A percentile compares a stretch with the other conserved stretches of the same genome.
Evolutionary conservation across 2,113 vertebrate species (phyloP).

Genomic region (Oryctolagus cuniculus): mOryCun1.1 NC_091438.1:134206501-134207000

Average conservation of each 20-base stretch:
- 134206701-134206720: too few species aligned
- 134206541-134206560: too few species aligned
- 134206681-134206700: too few species aligned
- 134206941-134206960: neutral
- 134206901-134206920: neutral
- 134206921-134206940: neutral
- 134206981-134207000: neutral
- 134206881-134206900: neutral
- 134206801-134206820: conserved; percentile 19
- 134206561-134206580: too few species aligned
- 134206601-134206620: too few species aligned
- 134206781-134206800: neutral
- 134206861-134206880: neutral
- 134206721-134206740: neutral
- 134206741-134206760: neutral
- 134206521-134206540: too few species aligned
- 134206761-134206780: neutral
- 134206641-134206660: too few species aligned
- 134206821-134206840: neutral
- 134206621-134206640: too few species aligned
- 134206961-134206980: neutral
- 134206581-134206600: too few species aligned
- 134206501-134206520: too few species aligned
- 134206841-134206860: neutral
- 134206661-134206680: too few species aligned